Evolutionary conservation across 1,140 invertebrate species (phyloP).

Genomic region (Megalonaias nervosa): DNA sequence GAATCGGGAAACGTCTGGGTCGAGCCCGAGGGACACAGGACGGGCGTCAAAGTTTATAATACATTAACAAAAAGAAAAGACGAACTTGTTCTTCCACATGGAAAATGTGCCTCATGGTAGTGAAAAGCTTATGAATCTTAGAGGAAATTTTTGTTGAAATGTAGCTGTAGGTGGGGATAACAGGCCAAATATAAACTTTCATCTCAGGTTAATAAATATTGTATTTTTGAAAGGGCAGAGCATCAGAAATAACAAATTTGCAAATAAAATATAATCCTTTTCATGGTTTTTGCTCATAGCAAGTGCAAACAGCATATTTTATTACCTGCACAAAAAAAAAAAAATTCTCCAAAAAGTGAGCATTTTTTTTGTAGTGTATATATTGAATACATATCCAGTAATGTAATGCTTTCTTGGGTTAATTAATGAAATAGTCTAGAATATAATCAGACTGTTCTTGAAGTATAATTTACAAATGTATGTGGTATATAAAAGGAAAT

Average conservation of each 20-base stretch:
- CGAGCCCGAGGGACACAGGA: conserved; percentile 57
- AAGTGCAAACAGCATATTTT: too few relatives aligned
- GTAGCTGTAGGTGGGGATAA: not conserved
- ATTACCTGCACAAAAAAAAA: too few relatives aligned
- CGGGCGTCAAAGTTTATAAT: conserved; percentile 65
- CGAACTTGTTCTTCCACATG: conserved; percentile 57
- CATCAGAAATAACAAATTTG: too few relatives aligned
- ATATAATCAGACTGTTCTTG: too few relatives aligned
- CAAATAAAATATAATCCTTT: too few relatives aligned
- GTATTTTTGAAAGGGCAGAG: too few relatives aligned
- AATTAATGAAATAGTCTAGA: not conserved
- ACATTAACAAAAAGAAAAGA: conserved; percentile 56
- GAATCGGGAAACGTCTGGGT: conserved; percentile 41
- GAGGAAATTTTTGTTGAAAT: not conserved
- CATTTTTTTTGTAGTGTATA: conserved; percentile 1
- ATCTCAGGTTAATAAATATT: not conserved
- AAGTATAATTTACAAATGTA: too few relatives aligned
- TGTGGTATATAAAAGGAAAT: too few relatives aligned
- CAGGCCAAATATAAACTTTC: not conserved
- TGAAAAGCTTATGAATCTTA: not conserved
- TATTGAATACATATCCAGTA: not conserved
- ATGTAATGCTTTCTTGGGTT: not conserved
- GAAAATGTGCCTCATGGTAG: conserved; percentile 55
- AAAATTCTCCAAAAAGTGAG: too few relatives aligned
- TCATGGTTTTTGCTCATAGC: too few relatives aligned